phyloP scores from a whole-genome alignment of 2,888 invertebrate species.

The Apodemia zela region DNA sequence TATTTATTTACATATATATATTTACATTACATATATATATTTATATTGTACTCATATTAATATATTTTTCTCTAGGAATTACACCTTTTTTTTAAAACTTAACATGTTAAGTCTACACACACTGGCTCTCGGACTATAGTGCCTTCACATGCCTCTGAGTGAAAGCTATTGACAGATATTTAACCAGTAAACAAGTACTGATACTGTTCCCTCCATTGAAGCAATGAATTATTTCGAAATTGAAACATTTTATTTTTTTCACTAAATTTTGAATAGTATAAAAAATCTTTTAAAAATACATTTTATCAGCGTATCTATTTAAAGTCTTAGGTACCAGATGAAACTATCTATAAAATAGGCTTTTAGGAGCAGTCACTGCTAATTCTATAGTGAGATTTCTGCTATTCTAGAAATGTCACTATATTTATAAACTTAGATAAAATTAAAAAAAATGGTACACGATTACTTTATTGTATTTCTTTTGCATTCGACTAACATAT shows the following conservation, averaged over 20 bases:
- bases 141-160: slow-evolving; percentile 51
- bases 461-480: slow-evolving; percentile 3
- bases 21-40: too few species aligned
- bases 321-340: background rate
- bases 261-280: slow-evolving; percentile 7
- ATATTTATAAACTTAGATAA: too few species aligned
- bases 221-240: slow-evolving; percentile 24
- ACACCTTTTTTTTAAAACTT: background rate
- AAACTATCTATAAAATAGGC: background rate
- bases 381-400: background rate
- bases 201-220: slow-evolving; percentile 31
- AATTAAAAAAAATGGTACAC: background rate
- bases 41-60: background rate
- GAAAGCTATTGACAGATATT: slow-evolving; percentile 38
- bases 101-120: background rate
- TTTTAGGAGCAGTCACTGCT: slow-evolving; percentile 9
- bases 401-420: background rate
- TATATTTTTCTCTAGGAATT: background rate
- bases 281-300: background rate
- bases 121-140: slow-evolving; percentile 33
- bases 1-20: too few species aligned
- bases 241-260: slow-evolving; percentile 13
- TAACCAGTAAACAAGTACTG: slow-evolving; percentile 27
- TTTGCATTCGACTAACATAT: background rate
- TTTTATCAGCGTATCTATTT: background rate